These are phyloP conservation scores for Turdus rufiventris DNA, from an alignment of 2,113 vertebrate species.

Conservation along the genomic window DNA sequence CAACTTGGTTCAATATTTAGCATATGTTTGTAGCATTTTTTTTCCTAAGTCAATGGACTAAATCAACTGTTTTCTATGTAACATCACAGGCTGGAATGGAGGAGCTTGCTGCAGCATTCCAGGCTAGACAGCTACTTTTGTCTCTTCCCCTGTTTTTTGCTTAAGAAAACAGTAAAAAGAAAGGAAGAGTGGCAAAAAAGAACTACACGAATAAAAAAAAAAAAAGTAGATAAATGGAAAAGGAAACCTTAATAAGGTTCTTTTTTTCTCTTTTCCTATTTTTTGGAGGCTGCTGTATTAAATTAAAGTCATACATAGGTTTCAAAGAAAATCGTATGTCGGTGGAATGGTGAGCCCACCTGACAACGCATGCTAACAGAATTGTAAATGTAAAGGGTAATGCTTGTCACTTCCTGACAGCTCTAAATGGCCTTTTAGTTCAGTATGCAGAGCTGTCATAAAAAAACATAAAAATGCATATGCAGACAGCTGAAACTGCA, in stretches of 20 bases:
- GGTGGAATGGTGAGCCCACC: constrained; percentile 79
- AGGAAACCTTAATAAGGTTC: constrained; percentile 75
- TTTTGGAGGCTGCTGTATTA: constrained; percentile 90
- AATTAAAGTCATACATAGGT: constrained; percentile 93
- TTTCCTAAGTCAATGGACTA: constrained; percentile 53
- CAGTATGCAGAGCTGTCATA: constrained; percentile 85
- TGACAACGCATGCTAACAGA: constrained; percentile 90
- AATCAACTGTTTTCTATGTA: constrained; percentile 57
- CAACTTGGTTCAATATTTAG: constrained; percentile 46
- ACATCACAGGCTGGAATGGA: constrained; percentile 36
- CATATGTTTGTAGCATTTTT: constrained; percentile 17
- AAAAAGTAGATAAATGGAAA: constrained; percentile 67
- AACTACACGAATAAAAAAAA: constrained; percentile 39
- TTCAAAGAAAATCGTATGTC: constrained; percentile 83
- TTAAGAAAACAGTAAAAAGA: constrained; percentile 24
- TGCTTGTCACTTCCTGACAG: constrained; percentile 95
- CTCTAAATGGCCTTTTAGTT: constrained; percentile 99
- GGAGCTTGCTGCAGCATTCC: constrained; percentile 3
- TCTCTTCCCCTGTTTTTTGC: background rate
- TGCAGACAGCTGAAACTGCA: constrained; percentile 86
- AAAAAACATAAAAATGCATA: constrained; percentile 86
- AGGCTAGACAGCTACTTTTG: constrained; percentile 46
- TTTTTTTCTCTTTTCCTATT: constrained; percentile 67
- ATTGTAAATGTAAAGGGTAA: constrained; percentile 94
- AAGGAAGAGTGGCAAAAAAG: constrained; percentile 26